phyloP scores from a whole-genome alignment of 2,888 invertebrate species.

The Mesochorus sp. region DNA sequence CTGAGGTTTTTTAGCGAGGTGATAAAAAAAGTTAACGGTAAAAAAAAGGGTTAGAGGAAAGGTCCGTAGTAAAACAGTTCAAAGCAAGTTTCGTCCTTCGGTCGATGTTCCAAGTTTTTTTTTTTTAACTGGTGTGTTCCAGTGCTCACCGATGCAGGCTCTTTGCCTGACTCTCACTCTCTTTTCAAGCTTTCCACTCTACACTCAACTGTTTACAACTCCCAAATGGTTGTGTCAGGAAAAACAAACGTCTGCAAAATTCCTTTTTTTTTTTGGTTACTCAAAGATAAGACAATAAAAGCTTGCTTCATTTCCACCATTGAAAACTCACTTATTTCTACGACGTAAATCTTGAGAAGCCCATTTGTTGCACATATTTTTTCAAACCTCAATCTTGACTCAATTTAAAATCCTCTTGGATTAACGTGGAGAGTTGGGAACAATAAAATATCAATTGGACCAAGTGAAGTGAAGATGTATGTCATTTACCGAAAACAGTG shows the following conservation, averaged over 20 bases:
- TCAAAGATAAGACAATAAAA: background rate
- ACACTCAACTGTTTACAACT: slow-evolving; percentile 3
- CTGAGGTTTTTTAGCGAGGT: background rate
- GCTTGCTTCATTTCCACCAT: background rate
- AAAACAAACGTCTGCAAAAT: background rate
- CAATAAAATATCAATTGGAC: too few species aligned
- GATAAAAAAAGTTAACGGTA: slow-evolving; percentile 30
- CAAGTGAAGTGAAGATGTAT: too few species aligned
- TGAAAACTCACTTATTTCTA: background rate
- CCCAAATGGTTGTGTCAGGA: background rate
- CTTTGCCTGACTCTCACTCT: slow-evolving; percentile 9
- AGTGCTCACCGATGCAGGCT: background rate
- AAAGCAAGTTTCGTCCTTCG: slow-evolving; percentile 11
- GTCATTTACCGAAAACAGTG: too few species aligned
- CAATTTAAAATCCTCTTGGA: too few species aligned
- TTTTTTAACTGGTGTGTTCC: slow-evolving; percentile 38
- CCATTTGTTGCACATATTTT: background rate
- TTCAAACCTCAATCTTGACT: background rate
- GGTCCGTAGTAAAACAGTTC: slow-evolving; percentile 40
- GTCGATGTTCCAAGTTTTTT: slow-evolving; percentile 46
- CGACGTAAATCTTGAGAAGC: background rate
- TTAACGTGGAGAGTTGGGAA: too few species aligned
- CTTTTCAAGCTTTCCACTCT: slow-evolving; percentile 23
- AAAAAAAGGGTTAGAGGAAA: background rate
- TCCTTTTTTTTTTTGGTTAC: too few species aligned